Conservation (phyloP, 2,113 vertebrate species). For the Hydrochoerus hydrochaeris region DNA sequence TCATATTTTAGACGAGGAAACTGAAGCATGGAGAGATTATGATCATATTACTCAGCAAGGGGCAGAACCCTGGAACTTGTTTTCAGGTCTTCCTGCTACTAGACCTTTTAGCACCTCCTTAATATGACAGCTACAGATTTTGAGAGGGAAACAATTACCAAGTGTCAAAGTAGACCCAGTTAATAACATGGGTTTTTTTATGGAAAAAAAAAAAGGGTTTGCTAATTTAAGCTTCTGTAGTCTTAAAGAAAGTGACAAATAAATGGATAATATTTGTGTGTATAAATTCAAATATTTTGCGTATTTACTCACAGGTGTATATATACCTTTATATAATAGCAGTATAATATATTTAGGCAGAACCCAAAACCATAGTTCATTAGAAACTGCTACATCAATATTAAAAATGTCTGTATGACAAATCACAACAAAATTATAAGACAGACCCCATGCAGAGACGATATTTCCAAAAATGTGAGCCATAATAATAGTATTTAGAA, state of each 20-base stretch:
- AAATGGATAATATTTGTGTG: background rate
- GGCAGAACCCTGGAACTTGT: background rate
- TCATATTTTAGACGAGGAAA: background rate
- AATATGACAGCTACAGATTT: background rate
- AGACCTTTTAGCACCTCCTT: background rate
- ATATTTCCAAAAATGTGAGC: background rate
- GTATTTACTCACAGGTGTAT: background rate
- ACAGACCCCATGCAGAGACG: background rate
- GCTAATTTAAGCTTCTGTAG: slow-evolving; percentile 30
- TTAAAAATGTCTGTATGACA: slow-evolving; percentile 9
- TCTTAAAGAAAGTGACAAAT: background rate
- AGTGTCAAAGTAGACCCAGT: background rate
- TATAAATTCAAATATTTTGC: slow-evolving; percentile 30
- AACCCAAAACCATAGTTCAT: background rate
- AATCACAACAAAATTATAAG: slow-evolving; percentile 9
- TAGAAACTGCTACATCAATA: background rate
- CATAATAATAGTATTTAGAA: background rate
- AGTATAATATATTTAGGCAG: background rate
- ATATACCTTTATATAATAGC: background rate
- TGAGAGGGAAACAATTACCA: background rate
- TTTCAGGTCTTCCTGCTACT: background rate
- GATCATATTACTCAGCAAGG: background rate
- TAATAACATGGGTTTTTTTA: background rate
- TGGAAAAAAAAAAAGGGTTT: background rate
- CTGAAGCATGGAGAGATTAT: background rate